These are phyloP conservation scores for Climacteris rufus DNA, from an alignment of 2,113 vertebrate genomes.

Conservation along the genomic window DNA sequence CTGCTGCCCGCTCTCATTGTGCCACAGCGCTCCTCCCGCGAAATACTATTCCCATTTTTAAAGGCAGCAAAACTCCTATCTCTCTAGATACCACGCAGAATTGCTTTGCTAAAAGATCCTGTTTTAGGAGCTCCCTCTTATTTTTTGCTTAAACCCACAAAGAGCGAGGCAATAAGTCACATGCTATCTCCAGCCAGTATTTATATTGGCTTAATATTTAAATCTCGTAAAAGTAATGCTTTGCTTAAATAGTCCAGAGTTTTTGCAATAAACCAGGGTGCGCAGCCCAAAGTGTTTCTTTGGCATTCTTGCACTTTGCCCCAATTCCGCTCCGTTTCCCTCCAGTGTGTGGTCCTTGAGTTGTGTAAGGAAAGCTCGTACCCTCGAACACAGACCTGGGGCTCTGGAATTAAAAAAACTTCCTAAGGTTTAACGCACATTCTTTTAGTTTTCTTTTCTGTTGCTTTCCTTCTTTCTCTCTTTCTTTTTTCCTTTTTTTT, in stretches of 20 bases:
- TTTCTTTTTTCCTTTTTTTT: neutral
- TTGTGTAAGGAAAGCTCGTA: constrained; percentile 3
- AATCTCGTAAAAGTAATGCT: constrained; percentile 50
- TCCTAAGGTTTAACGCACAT: neutral
- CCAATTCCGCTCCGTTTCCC: constrained; percentile 47
- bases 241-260: constrained; percentile 37
- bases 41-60: neutral
- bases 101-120: neutral
- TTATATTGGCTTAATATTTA: constrained; percentile 56
- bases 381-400: constrained; percentile 2
- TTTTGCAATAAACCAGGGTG: constrained; percentile 59
- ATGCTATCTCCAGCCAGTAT: constrained; percentile 33
- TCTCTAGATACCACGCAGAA: neutral
- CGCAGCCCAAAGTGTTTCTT: constrained; percentile 37
- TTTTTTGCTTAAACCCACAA: neutral
- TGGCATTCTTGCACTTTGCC: constrained; percentile 69
- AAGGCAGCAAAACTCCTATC: neutral
- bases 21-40: neutral
- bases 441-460: neutral
- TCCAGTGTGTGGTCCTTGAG: constrained; percentile 53
- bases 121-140: neutral
- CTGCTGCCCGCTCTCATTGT: neutral
- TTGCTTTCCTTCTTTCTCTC: neutral
- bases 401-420: neutral
- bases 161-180: constrained; percentile 19